phyloP scores from a whole-genome alignment of 2,888 invertebrate genomes.

The Liodrosophila aerea region DNA sequence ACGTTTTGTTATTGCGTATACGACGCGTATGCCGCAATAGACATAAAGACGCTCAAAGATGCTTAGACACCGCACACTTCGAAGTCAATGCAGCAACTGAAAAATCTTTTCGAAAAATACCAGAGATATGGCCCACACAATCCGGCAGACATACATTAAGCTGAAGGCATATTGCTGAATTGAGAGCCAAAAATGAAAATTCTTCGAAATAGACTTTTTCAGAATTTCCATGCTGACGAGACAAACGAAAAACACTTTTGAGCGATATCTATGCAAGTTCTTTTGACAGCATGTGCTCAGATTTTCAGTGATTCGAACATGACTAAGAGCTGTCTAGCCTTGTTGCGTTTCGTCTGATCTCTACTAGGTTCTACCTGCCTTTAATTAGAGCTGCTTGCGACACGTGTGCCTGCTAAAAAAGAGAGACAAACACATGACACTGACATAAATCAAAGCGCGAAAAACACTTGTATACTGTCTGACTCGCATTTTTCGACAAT shows the following conservation, averaged over 20 bases:
- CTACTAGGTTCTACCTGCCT: conserved; percentile 31
- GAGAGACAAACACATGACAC: conserved; percentile 25
- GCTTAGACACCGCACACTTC: conserved; percentile 68
- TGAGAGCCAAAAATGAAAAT: conserved; percentile 47
- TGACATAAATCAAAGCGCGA: conserved; percentile 47
- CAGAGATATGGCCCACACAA: conserved; percentile 44
- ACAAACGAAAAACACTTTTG: conserved; percentile 22
- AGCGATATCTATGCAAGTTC: conserved; percentile 44
- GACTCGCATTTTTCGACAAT: conserved; percentile 23
- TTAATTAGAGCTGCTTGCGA: conserved; percentile 52
- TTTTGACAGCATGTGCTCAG: conserved; percentile 39
- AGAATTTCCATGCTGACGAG: conserved; percentile 61
- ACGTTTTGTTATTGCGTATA: conserved; percentile 67
- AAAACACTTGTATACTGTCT: conserved; percentile 33
- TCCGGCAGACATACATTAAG: conserved; percentile 11
- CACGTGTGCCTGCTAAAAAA: conserved; percentile 45
- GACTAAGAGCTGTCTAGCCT: conserved; percentile 48
- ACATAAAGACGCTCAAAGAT: conserved; percentile 18
- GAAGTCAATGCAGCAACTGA: conserved; percentile 78
- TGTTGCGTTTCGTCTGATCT: conserved; percentile 3
- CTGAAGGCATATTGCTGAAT: conserved; percentile 48
- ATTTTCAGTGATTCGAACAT: conserved; percentile 34
- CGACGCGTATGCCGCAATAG: conserved; percentile 60
- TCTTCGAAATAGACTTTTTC: conserved; percentile 58
- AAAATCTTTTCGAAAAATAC: conserved; percentile 59